Conservation (phyloP, 2,113 vertebrate genomes). For the Jaculus jaculus region DNA sequence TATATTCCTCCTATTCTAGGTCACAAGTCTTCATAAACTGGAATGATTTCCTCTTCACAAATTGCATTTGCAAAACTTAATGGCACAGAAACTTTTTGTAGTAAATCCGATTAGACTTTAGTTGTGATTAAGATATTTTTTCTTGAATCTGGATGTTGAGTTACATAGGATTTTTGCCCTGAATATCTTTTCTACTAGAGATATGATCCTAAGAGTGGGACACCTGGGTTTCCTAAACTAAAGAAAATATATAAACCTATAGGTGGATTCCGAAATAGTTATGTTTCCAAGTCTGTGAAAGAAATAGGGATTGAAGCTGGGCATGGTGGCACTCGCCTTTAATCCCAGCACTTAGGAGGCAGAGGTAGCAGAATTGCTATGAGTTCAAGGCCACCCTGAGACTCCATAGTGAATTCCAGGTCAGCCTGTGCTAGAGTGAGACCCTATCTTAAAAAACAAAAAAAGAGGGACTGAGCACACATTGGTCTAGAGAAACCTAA, state of each 20-base stretch:
- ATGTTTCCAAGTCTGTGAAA: conserved; percentile 1
- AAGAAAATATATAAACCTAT: conserved; percentile 11
- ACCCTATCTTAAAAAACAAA: no score
- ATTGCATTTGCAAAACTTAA: neutral
- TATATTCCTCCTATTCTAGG: neutral
- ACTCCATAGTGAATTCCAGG: no score
- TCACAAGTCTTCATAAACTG: neutral
- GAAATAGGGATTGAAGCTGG: no score
- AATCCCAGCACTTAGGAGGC: no score
- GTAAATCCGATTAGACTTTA: neutral
- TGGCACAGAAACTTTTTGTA: neutral
- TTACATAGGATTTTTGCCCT: neutral
- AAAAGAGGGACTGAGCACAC: neutral
- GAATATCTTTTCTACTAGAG: neutral
- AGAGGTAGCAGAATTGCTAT: no score
- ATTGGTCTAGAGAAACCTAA: neutral
- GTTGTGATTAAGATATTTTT: neutral
- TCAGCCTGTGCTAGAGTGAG: no score
- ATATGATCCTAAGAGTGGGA: neutral
- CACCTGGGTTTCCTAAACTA: neutral
- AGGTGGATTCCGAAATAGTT: neutral
- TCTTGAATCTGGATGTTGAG: neutral
- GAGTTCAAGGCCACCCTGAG: no score
- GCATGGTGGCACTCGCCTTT: no score
- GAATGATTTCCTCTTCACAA: neutral